Evolutionary conservation across 2,888 invertebrate genomes (phyloP), one percentile per base, ranked within the genome.

Genomic region (Acanthosepion lycidas): DNA sequence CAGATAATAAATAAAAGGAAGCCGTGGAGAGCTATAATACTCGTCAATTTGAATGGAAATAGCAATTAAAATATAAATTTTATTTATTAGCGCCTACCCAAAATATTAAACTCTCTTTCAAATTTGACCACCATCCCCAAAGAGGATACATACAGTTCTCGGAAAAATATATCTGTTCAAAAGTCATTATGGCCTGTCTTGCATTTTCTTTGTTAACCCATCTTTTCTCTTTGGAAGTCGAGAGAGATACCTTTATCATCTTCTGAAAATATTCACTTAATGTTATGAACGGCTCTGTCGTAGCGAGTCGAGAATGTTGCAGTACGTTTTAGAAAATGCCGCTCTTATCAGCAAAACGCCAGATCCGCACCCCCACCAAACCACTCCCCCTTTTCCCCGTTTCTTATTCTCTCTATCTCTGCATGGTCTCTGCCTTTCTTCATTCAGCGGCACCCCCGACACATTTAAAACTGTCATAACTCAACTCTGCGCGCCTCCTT

Each of bases 341-440:
- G n/a, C n/a, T 78, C 78, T 78, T 78, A 78, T 78, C 78, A 78
- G n/a, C 18, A 78, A n/a, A 78, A 78, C 78, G n/a, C 78, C 78
- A n/a, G 78, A 78, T n/a, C 78, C n/a, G n/a, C 3, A 2, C n/a
- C n/a, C 78, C n/a, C 78, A 1, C 2, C 9, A n/a, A n/a, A 78
- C 78, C 78, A 78, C 78, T n/a, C 12, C n/a, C 78, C 78, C 78
- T 33, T 23, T 6, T 6, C 28, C n/a, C 15, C n/a, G 5, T 33
- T 78, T n/a, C 78, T 78, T 33, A 18, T 18, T 15, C 18, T 78
- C 78, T 15, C 78, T 78, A 78, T 78, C 78, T 78, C n/a, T 12
- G 33, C n/a, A 33, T n/a, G 78, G n/a, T n/a, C n/a, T 78, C n/a
- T n/a, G n/a, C 78, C n/a, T 78, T 78, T 33, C 78, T 78, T 78